Conservation (phyloP, 2,888 invertebrate species). For the Athetis lepigone region DNA sequence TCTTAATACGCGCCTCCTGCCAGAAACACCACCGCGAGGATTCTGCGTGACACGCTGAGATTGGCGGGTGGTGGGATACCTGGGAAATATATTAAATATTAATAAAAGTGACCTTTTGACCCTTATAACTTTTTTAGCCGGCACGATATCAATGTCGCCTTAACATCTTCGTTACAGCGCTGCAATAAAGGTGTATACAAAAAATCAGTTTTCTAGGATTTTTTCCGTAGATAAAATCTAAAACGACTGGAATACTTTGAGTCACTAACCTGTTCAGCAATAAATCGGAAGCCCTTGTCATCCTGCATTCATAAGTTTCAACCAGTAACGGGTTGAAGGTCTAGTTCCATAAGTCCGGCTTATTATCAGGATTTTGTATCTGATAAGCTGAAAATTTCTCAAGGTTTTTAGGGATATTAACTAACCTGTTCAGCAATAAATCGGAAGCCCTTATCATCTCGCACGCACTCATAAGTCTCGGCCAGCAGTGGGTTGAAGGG, state of each 20-base stretch:
- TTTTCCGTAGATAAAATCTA: no score
- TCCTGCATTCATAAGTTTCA: conserved; percentile 96
- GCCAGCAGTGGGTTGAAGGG: conserved; percentile 96
- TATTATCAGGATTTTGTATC: no score
- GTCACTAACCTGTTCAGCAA: conserved; percentile 94
- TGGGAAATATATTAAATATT: conserved; percentile 64
- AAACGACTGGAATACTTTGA: no score
- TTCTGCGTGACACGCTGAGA: conserved; percentile 95
- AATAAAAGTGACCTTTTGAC: no score
- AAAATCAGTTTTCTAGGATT: no score
- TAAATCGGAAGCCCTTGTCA: conserved; percentile 94
- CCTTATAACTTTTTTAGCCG: no score
- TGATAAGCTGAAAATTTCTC: no score
- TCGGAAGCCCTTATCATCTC: conserved; percentile 94
- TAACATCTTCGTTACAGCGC: no score
- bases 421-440: conserved; percentile 94
- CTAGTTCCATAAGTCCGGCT: no score
- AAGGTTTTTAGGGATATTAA: background rate
- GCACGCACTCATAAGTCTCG: conserved; percentile 95
- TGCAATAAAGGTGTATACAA: no score
- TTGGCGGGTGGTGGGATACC: conserved; percentile 96
- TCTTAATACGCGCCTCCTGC: conserved; percentile 96
- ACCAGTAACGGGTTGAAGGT: conserved; percentile 96
- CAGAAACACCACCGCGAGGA: conserved; percentile 94
- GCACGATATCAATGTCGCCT: no score